phyloP scores from a whole-genome alignment of 2,797 vertebrate genomes.

The Pogoniulus pusillus region DNA sequence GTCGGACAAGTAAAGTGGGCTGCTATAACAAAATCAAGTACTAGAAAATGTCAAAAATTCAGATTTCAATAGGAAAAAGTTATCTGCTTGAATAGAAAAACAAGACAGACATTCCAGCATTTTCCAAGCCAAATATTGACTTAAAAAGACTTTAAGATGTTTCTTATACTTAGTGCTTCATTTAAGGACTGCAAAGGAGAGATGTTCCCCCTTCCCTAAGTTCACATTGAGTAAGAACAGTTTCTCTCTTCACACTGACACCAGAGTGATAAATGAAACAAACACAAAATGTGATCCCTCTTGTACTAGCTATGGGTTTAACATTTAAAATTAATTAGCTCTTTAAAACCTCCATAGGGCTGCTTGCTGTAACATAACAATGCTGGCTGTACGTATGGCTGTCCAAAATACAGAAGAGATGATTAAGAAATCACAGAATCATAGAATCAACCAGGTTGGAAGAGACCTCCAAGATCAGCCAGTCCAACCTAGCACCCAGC shows the following conservation, averaged over 20 bases:
- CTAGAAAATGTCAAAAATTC: neutral
- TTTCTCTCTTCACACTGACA: neutral
- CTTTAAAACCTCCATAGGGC: neutral
- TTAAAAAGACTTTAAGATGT: neutral
- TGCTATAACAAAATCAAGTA: neutral
- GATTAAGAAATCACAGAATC: too few species aligned
- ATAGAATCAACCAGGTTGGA: too few species aligned
- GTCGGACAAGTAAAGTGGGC: neutral
- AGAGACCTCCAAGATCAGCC: too few species aligned
- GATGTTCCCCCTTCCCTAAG: neutral
- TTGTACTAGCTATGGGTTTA: neutral
- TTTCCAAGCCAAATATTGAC: neutral
- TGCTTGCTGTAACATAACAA: neutral
- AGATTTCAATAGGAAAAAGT: constrained; percentile 24
- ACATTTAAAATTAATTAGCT: neutral
- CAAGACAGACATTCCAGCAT: neutral
- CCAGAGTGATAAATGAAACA: neutral
- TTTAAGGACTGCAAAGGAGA: neutral
- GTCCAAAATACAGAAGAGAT: neutral
- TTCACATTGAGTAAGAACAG: neutral
- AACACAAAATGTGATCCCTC: neutral
- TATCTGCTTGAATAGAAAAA: constrained; percentile 17
- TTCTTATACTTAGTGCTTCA: neutral
- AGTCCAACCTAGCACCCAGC: too few species aligned
- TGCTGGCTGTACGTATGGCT: neutral